phyloP scores from a whole-genome alignment of 2,113 vertebrate genomes.

The Dascyllus trimaculatus region DNA sequence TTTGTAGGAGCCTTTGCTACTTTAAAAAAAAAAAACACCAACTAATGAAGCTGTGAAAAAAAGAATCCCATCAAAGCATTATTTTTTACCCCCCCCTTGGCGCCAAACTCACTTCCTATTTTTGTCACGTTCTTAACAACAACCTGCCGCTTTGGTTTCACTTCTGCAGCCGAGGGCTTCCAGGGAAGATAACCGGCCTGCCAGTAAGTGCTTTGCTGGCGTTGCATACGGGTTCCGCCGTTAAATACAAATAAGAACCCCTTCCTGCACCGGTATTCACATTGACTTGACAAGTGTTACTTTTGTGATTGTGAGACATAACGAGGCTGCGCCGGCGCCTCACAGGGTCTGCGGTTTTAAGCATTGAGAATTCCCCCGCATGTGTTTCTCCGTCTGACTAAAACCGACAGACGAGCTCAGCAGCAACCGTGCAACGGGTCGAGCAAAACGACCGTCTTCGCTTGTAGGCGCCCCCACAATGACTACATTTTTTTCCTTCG shows the following conservation, averaged over 20 bases:
- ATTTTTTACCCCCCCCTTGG: background rate
- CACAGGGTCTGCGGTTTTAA: slow-evolving; percentile 27
- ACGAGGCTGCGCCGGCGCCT: background rate
- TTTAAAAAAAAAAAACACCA: background rate
- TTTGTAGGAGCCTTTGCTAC: background rate
- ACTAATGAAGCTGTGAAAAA: background rate
- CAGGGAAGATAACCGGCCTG: background rate
- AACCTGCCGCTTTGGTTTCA: slow-evolving; percentile 44
- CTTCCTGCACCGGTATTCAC: background rate
- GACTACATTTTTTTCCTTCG: background rate
- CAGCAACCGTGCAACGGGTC: background rate
- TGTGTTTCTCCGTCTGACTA: background rate
- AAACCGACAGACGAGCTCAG: background rate
- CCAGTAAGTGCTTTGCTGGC: slow-evolving; percentile 16
- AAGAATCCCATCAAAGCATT: background rate
- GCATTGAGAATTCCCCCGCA: slow-evolving; percentile 51
- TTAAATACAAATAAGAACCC: slow-evolving; percentile 19
- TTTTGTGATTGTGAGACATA: background rate
- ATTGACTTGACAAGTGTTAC: background rate
- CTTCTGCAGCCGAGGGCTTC: slow-evolving; percentile 44
- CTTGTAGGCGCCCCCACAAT: background rate
- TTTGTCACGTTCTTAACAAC: slow-evolving; percentile 19
- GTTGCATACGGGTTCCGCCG: background rate
- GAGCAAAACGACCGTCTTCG: background rate
- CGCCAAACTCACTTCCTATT: slow-evolving; percentile 27